Base-by-base conservation (phyloP, 2,888 invertebrate genomes). In the Encarsia formosa region DNA sequence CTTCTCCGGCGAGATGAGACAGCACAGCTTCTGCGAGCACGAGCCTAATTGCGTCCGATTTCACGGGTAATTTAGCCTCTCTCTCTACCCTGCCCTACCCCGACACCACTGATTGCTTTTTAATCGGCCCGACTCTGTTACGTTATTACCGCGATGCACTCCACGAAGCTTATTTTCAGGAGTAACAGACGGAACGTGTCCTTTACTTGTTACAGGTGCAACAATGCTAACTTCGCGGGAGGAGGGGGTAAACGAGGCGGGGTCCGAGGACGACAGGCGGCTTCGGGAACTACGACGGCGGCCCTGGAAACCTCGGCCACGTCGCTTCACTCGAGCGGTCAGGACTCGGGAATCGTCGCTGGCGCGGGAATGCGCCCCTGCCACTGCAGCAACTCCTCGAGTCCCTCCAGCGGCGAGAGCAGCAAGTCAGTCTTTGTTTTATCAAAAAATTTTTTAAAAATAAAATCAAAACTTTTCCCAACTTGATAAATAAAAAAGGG, bases 301-400 rank as follows among this genome's bases (percentile, higher is more conserved):
- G 64, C 76, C 53, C 73, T 83, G 62, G 88, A 88, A 73, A 85
- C 85, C 48, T 87, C 88, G 58, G 82, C 87, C 74, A 86, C 87
- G 64, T 88, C 88, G 59, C 79, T 88, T 63, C 87, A 88, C 78
- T 89, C 88, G 63, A 88, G 88, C 67, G 87, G 88, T 15, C 86
- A 87, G 69, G 88, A 89, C 76, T 88, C 88, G 41, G 89, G 88
- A 49, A 87, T 88, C 60, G 87, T 75, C 61, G 64, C 69, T 8
- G 54, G 54, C 0, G n/a, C n/a, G n/a, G 46, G 41, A 5, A 5
- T 37, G 52, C 67, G 81, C 51, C 72, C 77, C 53, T 86, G 86
- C 67, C 81, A 83, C 8, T 86, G 85, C 67, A 84, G 83, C 19
- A 83, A 83, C 61, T 83, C 84, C 63, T 81, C 81, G 50, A 77